Evolutionary conservation across 2,113 vertebrate genomes (phyloP), one percentile per base, ranked within the genome.

Genomic region (Vanacampus margaritifer): DNA sequence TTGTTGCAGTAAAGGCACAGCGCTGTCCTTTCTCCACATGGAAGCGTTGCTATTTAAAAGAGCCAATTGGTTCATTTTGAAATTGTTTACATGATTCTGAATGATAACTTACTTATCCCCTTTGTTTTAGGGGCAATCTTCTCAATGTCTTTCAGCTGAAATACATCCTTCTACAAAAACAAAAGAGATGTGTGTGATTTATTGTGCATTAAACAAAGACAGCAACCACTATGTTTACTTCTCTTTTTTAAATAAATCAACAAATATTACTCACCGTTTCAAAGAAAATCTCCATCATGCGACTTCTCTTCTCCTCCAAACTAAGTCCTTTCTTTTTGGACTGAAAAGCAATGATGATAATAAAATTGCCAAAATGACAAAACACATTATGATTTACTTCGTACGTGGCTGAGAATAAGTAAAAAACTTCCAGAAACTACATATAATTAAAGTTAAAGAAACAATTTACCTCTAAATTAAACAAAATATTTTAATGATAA

Each of bases 251-350:
- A 3, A 37, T 24, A 19, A 41, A 50, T 17, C 11, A 35, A 1
- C 14, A 35, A 48, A 32, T 37, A 12, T 26, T 6, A 80, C 93
- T 93, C 85, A 98, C 97, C 0, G 95, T 93, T 86, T 99, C 96
- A 91, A 96, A 97, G 89, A 98, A 99, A 78, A 99, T 96, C 85
- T 99, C 96, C 95, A 99, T 95, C 97, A 99, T 99, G 5, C 95
- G 95, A 45, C 81, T 84, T 87, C 97, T 94, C 84, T 99, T 99
- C 89, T 99, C 97, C 75, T 99, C 96, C 80, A 92, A 85, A 84
- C 94, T 98, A 51, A 99, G 82, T 50, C 97, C 97, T 85, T 94
- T 98, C 85, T 96, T 99, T 92, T 96, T 99, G 2, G 97, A 98
- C 97, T 99, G 85, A 32, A 83, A 68, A 61, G 78, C 14, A 69